Percentiles rank a stretch among this genome's conserved stretches.
Conservation (phyloP, 2,113 vertebrate genomes). For the Andinoacara biseriatus region DNA sequence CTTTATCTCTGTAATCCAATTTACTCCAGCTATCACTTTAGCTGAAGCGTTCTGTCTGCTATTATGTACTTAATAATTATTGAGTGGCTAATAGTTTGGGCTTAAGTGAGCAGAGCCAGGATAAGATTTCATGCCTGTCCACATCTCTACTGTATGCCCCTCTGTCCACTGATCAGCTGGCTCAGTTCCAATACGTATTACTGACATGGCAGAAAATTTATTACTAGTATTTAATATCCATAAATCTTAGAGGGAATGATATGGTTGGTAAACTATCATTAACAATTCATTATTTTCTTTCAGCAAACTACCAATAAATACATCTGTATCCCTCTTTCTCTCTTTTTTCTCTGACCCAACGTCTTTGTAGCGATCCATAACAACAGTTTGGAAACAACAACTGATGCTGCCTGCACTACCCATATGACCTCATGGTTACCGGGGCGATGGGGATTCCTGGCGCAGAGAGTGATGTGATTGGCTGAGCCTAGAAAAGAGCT, state of each 20-base stretch:
- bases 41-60: neutral
- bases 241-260: neutral
- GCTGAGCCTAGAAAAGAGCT: constrained; percentile 62
- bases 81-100: neutral
- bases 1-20: neutral
- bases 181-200: neutral
- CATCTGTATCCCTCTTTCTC: constrained; percentile 6
- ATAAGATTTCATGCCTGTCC: neutral
- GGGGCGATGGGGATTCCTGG: constrained; percentile 78
- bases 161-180: neutral
- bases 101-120: neutral
- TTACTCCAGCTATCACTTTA: neutral
- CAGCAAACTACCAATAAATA: neutral
- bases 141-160: neutral
- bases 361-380: constrained; percentile 32
- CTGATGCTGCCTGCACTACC: constrained; percentile 59
- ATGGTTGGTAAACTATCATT: neutral
- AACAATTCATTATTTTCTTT: neutral
- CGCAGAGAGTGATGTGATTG: constrained; percentile 67
- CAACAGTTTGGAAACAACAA: constrained; percentile 68
- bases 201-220: neutral
- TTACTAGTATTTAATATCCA: neutral
- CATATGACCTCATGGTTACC: constrained; percentile 78
- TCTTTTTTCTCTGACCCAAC: constrained; percentile 21
- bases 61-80: neutral